Evolutionary conservation across 2,113 vertebrate species (phyloP).

Genomic region (Rhynchomys soricoides): DNA sequence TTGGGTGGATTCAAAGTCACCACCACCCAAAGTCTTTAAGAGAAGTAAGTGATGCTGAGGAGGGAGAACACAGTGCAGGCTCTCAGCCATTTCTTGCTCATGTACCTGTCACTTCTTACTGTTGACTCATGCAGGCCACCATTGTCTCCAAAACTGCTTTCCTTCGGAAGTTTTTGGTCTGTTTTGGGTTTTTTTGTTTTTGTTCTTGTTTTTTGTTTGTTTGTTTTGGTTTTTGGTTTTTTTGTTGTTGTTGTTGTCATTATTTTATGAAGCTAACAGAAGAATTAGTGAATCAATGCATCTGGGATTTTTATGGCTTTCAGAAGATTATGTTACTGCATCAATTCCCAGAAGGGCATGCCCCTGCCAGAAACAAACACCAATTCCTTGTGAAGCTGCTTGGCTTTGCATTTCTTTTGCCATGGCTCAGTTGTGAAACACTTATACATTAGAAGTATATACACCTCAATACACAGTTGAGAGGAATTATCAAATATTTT

Average conservation of each 20-base stretch:
- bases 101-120: neutral
- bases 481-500: neutral
- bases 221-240: neutral
- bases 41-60: neutral
- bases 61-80: accelerated
- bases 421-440: slow-evolving; percentile 35
- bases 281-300: neutral
- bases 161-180: neutral
- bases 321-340: neutral
- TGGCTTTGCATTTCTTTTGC: slow-evolving; percentile 67
- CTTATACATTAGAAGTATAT: neutral
- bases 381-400: no score
- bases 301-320: neutral
- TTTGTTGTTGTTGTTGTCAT: no score
- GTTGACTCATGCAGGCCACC: neutral
- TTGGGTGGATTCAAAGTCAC: accelerated
- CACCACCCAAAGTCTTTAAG: accelerated
- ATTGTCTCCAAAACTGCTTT: neutral
- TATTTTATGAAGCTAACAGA: neutral
- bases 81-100: neutral
- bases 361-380: neutral
- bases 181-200: no score
- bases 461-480: neutral
- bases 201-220: no score
- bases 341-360: neutral